Percentiles rank a stretch among this genome's conserved stretches.
Conservation (phyloP, 2,797 vertebrate species). For the Parauchenoglanis punctatus region DNA sequence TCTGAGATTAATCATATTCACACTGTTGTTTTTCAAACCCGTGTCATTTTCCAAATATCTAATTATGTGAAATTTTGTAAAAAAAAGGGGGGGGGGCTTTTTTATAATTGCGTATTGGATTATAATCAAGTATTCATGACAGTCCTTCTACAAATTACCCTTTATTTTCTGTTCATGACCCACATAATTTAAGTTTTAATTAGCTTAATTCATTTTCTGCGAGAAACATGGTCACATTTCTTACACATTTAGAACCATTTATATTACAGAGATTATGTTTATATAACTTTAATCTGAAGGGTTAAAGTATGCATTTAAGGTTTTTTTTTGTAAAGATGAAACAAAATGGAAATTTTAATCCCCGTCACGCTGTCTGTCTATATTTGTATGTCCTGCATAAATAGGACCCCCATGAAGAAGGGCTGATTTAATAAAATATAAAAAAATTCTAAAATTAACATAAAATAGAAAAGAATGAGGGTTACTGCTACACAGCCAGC, state of each 20-base stretch:
- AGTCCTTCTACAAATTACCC: too few species aligned
- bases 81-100: background rate
- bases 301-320: background rate
- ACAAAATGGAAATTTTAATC: background rate
- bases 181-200: background rate
- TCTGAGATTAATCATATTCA: too few species aligned
- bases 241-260: background rate
- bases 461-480: background rate
- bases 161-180: background rate
- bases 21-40: background rate
- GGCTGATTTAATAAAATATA: background rate
- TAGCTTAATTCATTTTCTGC: background rate
- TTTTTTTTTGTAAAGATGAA: background rate
- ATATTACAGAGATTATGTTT: background rate
- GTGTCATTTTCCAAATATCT: background rate
- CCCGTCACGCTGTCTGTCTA: background rate
- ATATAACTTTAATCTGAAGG: background rate
- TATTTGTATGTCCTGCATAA: background rate
- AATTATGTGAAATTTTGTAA: background rate
- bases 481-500: background rate
- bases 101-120: background rate
- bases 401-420: background rate
- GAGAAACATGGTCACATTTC: background rate
- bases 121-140: background rate
- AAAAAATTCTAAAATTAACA: background rate